Evolutionary conservation across 2,113 vertebrate genomes (phyloP).

Genomic region (Perca flavescens): DNA sequence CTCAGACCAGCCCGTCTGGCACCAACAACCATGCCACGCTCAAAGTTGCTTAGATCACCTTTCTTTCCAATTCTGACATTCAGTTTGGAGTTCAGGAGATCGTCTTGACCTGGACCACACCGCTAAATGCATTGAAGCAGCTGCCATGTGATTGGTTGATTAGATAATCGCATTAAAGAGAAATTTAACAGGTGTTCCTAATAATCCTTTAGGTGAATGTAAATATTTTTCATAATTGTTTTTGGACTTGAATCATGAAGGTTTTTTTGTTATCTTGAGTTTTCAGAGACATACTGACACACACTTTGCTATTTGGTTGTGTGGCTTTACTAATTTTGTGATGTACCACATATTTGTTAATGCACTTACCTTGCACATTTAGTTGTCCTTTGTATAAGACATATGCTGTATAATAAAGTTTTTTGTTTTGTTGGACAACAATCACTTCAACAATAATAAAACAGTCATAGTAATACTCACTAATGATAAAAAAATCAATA

Average conservation of each 20-base stretch:
- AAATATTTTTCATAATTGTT: constrained; percentile 5
- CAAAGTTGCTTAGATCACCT: no score
- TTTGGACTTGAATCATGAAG: constrained; percentile 1
- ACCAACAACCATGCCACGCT: no score
- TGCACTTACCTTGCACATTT: not conserved
- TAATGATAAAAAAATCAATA: no score
- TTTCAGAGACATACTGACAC: not conserved
- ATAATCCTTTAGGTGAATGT: no score
- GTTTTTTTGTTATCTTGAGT: not conserved
- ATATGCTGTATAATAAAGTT: constrained; percentile 44
- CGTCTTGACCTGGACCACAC: no score
- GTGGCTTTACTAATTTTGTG: constrained; percentile 18
- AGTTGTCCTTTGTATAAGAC: constrained; percentile 21
- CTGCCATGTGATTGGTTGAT: no score
- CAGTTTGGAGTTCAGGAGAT: no score
- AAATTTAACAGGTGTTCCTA: no score
- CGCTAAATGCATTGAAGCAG: no score
- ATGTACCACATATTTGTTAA: constrained; percentile 19
- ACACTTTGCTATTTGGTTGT: not conserved
- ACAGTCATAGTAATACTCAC: not conserved
- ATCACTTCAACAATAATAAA: not conserved
- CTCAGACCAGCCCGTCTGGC: no score
- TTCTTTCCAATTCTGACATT: no score
- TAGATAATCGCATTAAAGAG: no score
- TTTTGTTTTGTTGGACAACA: constrained; percentile 9